Evolutionary conservation across 2,888 invertebrate genomes (phyloP), one percentile per base, ranked within the genome.

Genomic region (Melanostoma scalare): DNA sequence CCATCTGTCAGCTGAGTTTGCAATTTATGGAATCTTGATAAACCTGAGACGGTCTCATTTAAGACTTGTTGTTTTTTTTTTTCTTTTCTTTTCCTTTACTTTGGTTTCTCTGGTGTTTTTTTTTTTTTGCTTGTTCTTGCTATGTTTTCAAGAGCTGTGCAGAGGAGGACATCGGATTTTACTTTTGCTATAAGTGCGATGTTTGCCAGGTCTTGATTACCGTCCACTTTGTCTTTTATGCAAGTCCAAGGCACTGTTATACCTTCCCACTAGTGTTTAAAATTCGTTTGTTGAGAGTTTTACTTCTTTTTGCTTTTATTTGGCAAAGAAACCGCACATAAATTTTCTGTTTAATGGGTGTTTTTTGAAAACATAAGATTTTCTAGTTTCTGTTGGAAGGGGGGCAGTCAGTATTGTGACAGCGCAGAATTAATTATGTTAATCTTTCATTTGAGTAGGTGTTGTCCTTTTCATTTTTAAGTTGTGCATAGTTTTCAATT

Each of bases 21-120:
- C 78, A 86, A 86, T 86, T 86, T 86, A 86, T 86, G 82, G 85
- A 85, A 86, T 86, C 80, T 85, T 85, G 77, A 85, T 80, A 85
- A 85, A 53, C 80, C 61, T 68, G 56, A 79, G 85, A 76, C 85
- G 79, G 42, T 75, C 60, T 72, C 20, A 20, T 75, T 55, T 74
- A n/a, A 53, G 58, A 53, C 36, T 4, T 58, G 68, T 50, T 36
- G 6, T 42, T 35, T 9, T 44, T 72, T 72, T 61, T 52, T 9
- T 56, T 55, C 8, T 36, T 61, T 68, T 10, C 48, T 58, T 48
- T 56, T 33, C 6, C 31, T 42, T 35, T 33, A 9, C 31, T 20
- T 20, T 20, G 20, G 20, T 20, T 20, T 20, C 20, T 20, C 20
- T 20, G 40, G 20, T 36, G 20, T 46, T 46, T 42, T 35, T 10